A percentile compares a stretch with the other conserved stretches of the same genome.
These are phyloP conservation scores for Lasioglossum oenotherae DNA, from an alignment of 2,888 invertebrate genomes.

Conservation along the genomic window DNA sequence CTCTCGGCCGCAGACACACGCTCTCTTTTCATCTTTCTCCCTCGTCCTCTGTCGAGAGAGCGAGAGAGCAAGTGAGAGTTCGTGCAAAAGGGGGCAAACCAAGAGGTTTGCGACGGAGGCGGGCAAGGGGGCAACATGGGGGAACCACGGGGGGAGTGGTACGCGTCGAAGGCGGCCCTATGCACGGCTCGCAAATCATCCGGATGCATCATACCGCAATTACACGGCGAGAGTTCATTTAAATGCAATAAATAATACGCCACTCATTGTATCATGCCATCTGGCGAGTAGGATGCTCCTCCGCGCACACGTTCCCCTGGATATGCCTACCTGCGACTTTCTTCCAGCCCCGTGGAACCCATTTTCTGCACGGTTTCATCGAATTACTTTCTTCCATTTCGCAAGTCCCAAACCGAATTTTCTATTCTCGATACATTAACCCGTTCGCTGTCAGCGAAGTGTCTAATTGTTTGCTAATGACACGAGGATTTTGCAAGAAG, in stretches of 20 bases:
- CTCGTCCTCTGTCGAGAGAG: not conserved
- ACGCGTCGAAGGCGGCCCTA: conserved; percentile 71
- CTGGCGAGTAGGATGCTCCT: conserved; percentile 61
- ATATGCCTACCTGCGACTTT: conserved; percentile 2
- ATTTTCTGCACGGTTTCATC: not conserved
- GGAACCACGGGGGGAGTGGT: conserved; percentile 35
- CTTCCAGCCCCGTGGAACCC: not conserved
- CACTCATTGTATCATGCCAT: conserved; percentile 79
- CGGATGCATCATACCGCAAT: conserved; percentile 83
- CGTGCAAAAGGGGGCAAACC: conserved; percentile 5
- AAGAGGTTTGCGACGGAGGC: not conserved
- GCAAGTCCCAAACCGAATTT: not conserved
- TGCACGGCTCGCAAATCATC: conserved; percentile 82
- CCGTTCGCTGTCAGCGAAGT: no score
- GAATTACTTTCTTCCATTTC: not conserved
- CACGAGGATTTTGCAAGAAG: not conserved
- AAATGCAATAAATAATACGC: conserved; percentile 83
- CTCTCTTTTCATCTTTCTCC: not conserved
- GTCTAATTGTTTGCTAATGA: no score
- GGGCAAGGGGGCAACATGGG: not conserved
- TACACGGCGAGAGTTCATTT: conserved; percentile 84
- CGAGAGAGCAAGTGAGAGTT: not conserved
- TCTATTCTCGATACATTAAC: not conserved
- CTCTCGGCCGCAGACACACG: not conserved
- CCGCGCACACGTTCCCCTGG: not conserved